Evolutionary conservation across 2,797 vertebrate species (phyloP).

Genomic region (Fistularia commersonii): DNA sequence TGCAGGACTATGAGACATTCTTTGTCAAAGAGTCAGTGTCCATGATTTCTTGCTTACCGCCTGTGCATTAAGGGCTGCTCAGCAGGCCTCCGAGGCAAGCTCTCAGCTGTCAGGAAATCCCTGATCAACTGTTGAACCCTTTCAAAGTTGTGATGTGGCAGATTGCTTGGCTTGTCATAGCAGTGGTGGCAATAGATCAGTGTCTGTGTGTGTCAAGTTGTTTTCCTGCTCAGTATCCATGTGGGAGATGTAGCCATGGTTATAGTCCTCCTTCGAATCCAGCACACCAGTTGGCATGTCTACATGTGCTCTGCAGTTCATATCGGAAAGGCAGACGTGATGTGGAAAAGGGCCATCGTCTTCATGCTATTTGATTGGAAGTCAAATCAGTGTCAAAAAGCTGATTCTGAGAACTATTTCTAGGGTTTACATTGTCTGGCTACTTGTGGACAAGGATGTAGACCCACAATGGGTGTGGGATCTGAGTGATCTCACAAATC

Average conservation of each 20-base stretch:
- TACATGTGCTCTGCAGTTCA: slow-evolving; percentile 34
- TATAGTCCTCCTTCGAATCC: slow-evolving; percentile 40
- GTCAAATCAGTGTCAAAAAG: slow-evolving; percentile 6
- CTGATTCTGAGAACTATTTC: background rate
- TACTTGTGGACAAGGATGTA: slow-evolving; percentile 3
- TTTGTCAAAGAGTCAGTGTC: slow-evolving; percentile 20
- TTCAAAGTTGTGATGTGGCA: slow-evolving; percentile 36
- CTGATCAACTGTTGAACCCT: slow-evolving; percentile 20
- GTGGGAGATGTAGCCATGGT: slow-evolving; percentile 61
- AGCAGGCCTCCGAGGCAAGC: slow-evolving; percentile 8
- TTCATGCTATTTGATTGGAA: slow-evolving; percentile 11
- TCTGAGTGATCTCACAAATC: slow-evolving; percentile 5
- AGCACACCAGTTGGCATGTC: slow-evolving; percentile 37
- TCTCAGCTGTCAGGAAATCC: slow-evolving; percentile 22
- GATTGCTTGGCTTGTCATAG: slow-evolving; percentile 36
- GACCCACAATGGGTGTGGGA: background rate
- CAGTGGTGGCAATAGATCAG: slow-evolving; percentile 27
- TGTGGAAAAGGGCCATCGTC: slow-evolving; percentile 17
- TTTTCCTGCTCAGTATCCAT: slow-evolving; percentile 41
- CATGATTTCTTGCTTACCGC: slow-evolving; percentile 4
- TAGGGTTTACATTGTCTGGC: slow-evolving; percentile 15
- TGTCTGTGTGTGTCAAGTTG: slow-evolving; percentile 31
- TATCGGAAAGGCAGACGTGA: background rate
- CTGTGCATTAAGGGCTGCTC: slow-evolving; percentile 9
- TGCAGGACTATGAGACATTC: slow-evolving; percentile 3